A percentile compares a stretch with the other conserved stretches of the same genome.
Evolutionary conservation across 1,140 invertebrate species (phyloP).

Genomic region (Cydia fagiglandana): DNA sequence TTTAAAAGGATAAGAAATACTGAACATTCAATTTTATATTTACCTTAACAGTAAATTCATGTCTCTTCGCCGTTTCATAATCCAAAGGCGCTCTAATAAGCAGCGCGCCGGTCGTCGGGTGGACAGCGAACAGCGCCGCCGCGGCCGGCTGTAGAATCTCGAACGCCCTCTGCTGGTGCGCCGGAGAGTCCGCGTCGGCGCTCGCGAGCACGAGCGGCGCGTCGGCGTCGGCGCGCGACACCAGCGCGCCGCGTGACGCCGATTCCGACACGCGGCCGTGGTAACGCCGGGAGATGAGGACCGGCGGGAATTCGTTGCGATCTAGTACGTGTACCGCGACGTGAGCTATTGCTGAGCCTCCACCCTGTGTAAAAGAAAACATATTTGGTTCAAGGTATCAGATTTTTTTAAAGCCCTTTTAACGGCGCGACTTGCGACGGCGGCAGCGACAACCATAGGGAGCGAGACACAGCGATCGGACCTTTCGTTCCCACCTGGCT

Average conservation of each 20-base stretch:
- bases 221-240: constrained; percentile 82
- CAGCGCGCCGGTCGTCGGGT: constrained; percentile 93
- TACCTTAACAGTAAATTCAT: constrained; percentile 89
- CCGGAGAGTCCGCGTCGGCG: constrained; percentile 88
- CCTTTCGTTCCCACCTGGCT: no score
- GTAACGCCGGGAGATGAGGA: constrained; percentile 85
- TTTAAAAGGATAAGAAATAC: no score
- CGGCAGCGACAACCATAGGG: no score
- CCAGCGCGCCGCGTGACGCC: constrained; percentile 53
- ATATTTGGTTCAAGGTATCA: constrained; percentile 14
- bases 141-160: constrained; percentile 89
- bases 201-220: constrained; percentile 90
- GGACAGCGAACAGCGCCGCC: constrained; percentile 89
- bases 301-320: constrained; percentile 94
- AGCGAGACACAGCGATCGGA: no score
- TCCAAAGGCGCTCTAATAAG: constrained; percentile 88
- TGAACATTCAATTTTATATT: no score
- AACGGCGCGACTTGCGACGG: no score
- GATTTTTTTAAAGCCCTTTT: no score
- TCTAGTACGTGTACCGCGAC: constrained; percentile 89
- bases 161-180: constrained; percentile 91
- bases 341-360: constrained; percentile 83
- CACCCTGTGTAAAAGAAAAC: constrained; percentile 77
- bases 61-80: constrained; percentile 86
- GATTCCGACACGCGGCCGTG: constrained; percentile 61